Evolutionary conservation across 2,113 vertebrate species (phyloP), one percentile per base, ranked within the genome.

Genomic region (Misgurnus mizolepis): DNA sequence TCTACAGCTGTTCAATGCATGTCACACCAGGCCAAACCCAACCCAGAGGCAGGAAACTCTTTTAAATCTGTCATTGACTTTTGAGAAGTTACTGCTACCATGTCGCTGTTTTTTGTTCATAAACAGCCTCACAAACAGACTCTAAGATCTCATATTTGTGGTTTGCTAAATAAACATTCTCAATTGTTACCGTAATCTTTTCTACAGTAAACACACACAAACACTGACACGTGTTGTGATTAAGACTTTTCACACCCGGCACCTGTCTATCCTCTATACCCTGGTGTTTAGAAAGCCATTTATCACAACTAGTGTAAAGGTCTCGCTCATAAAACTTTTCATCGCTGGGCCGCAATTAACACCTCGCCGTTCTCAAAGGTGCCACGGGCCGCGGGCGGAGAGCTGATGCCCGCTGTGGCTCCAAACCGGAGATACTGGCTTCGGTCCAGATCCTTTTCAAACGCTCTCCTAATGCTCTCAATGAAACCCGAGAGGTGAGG

Each of bases 331-430:
- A 11, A 85, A 91, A 84, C 86, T 90, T 94, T 82, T 89, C 87
- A 90, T 94, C 89, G 87, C 90, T 82, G 88, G 80, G 91, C 85
- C 87, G 91, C 93, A 92, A 95, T 96, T 94, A 95, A 89, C 93
- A 94, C 93, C 91, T 95, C 83, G 85, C 88, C 87, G 85, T 87
- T 93, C 91, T 92, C 90, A 92, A 89, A 90, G 87, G 88, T 88
- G 92, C 90, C 89, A 90, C 86, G 90, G 88, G 87, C 90, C 90
- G 91, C 90, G 92, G 91, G 90, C 88, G 87, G 86, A 86, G 88
- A 90, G 87, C 90, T 91, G 91, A 82, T 67, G 55, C 62, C 27
- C 58, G 79, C 69, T 73, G 60, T 60, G 45, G 49, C 66, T 45
- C 40, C n/a, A 61, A 58, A 81, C 27, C n/a, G 65, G 56, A 81